Evolutionary conservation across 2,888 invertebrate genomes (phyloP), one percentile per base, ranked within the genome.

Genomic region (Ormyrus rosae): DNA sequence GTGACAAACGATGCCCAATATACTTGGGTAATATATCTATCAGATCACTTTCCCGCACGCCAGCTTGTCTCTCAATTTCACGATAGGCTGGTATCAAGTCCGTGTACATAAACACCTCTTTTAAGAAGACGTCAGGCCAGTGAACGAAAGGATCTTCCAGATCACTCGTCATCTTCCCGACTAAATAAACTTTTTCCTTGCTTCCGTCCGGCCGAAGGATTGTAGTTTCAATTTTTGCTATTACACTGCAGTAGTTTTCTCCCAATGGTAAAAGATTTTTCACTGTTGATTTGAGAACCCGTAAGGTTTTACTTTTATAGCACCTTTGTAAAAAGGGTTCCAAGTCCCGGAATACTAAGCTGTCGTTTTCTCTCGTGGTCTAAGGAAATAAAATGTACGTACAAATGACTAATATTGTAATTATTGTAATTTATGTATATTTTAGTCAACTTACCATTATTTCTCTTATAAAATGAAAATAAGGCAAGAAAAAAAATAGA

Each of bases 181-280:
- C 92, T 8, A 94, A 83, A 51, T 92, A 85, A n/a, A 93, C 83
- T 6, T 89, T 88, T 83, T 92, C 90, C 10, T 84, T 78, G 13
- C 84, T 74, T 1, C 76, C 55, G 0, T 10, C 56, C 6, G 68
- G 81, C 6, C 63, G 80, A 9, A 83, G 84, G 6, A 88, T 82
- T 45, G 80, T 70, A 6, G 19, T 71, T 10, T 77, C 72, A 1
- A 89, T 85, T 0, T 91, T 91, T 0, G 93, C 84, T 90, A 94
- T 93, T 0, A 92, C 88, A 83, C 93, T 93, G 5, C 93, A 93
- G 85, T 93, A 94, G 86, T 94, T 94, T 84, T 94, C 94, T 0
- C 94, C 94, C 0, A 9, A 11, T 10, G 80, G 76, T 6, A 76
- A 34, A 5, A 80, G 53, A 3, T 13, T 50, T 6, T 68, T 71